Conservation (phyloP, 2,797 vertebrate genomes). For the Anguilla marmorata region DNA sequence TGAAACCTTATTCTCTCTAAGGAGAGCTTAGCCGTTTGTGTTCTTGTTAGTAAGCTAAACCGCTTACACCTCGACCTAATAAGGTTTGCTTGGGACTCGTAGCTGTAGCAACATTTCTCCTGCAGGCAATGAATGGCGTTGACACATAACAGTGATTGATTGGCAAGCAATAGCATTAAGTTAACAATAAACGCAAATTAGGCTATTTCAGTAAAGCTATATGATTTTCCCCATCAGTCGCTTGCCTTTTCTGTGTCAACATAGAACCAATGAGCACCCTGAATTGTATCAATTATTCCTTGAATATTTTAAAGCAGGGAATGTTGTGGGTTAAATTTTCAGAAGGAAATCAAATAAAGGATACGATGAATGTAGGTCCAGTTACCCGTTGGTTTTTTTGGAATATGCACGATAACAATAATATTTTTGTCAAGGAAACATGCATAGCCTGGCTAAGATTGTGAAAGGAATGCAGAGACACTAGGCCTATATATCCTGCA, state of each 20-base stretch:
- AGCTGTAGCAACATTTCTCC: constrained; percentile 1
- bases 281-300: not conserved
- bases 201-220: not conserved
- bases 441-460: not conserved
- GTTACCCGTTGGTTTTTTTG: not conserved
- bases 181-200: not conserved
- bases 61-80: constrained; percentile 8
- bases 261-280: not conserved
- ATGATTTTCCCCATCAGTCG: not conserved
- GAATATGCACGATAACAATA: not conserved
- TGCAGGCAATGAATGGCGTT: not conserved
- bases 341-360: not conserved
- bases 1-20: not conserved
- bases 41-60: constrained; percentile 22
- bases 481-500: not conserved
- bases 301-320: not conserved
- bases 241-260: constrained; percentile 6
- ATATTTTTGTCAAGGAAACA: not conserved
- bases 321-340: not conserved
- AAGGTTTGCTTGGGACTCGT: constrained; percentile 4
- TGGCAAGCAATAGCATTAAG: not conserved
- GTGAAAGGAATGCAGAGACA: not conserved
- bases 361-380: not conserved
- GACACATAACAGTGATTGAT: not conserved
- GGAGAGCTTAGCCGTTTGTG: constrained; percentile 16